phyloP scores from a whole-genome alignment of 2,888 invertebrate species.

The Agonopterix arenella region DNA sequence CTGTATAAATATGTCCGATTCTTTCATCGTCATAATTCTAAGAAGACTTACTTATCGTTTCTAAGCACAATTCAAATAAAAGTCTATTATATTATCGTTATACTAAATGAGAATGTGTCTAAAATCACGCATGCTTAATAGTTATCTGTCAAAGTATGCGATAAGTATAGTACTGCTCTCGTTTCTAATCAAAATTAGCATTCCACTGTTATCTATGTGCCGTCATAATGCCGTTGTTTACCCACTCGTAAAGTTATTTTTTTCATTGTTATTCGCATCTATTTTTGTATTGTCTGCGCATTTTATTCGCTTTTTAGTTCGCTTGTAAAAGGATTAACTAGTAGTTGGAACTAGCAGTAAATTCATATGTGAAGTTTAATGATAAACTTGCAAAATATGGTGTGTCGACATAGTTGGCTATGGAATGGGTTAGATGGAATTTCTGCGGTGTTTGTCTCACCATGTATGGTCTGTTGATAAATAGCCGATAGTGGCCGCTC shows the following conservation, averaged over 20 bases:
- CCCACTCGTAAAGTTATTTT: constrained; percentile 32
- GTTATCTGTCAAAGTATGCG: constrained; percentile 58
- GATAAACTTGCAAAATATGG: constrained; percentile 42
- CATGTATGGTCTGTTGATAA: constrained; percentile 49
- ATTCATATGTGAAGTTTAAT: constrained; percentile 19
- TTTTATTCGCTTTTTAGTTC: constrained; percentile 11
- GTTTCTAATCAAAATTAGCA: constrained; percentile 69
- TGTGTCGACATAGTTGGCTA: constrained; percentile 36
- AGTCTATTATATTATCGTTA: constrained; percentile 18
- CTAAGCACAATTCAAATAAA: too few relatives aligned
- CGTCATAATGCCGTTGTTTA: constrained; percentile 51
- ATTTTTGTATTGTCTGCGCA: constrained; percentile 12
- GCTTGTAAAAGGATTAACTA: constrained; percentile 1
- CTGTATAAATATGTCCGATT: background rate
- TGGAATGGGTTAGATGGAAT: constrained; percentile 36
- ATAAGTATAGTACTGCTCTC: constrained; percentile 58
- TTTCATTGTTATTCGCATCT: constrained; percentile 34
- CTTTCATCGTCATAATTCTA: too few relatives aligned
- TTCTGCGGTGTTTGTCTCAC: constrained; percentile 33
- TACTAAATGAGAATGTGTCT: constrained; percentile 37
- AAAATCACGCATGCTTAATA: constrained; percentile 55
- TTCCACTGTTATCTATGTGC: constrained; percentile 59
- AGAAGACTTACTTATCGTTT: too few relatives aligned
- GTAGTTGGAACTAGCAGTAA: background rate
- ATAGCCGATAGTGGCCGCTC: constrained; percentile 43